These are phyloP conservation scores for Ernsta delagoae DNA, from an alignment of 2,888 invertebrate genomes.

Conservation along the genomic window DNA sequence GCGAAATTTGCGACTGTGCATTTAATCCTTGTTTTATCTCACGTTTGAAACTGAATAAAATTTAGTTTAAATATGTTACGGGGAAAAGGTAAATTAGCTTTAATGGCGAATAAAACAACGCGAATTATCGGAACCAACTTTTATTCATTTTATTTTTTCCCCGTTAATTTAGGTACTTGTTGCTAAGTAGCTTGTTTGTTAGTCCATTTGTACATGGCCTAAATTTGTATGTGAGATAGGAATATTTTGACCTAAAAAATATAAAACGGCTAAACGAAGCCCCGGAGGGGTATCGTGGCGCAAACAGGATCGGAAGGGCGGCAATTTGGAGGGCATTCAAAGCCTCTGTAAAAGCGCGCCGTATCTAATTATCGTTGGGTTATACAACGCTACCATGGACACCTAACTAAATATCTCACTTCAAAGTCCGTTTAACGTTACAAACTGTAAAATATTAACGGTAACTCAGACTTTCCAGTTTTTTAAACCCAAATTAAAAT, in stretches of 20 bases:
- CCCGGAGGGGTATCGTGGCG: slow-evolving; percentile 62
- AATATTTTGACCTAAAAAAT: slow-evolving; percentile 42
- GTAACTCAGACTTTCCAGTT: too few relatives aligned
- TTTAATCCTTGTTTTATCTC: slow-evolving; percentile 5
- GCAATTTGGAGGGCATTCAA: slow-evolving; percentile 82
- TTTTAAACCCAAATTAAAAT: too few relatives aligned
- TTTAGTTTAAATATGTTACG: background rate
- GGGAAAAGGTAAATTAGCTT: background rate
- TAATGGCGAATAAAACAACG: background rate
- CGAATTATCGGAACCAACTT: background rate
- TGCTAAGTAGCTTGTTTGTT: background rate
- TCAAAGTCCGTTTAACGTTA: slow-evolving; percentile 38
- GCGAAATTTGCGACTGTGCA: slow-evolving; percentile 11
- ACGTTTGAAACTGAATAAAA: background rate
- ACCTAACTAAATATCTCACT: slow-evolving; percentile 55
- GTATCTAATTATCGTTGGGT: slow-evolving; percentile 81
- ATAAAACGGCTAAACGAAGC: slow-evolving; percentile 60
- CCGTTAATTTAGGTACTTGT: background rate
- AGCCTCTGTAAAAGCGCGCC: slow-evolving; percentile 81
- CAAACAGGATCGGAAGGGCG: slow-evolving; percentile 80
- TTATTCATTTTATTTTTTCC: background rate
- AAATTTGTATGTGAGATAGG: background rate
- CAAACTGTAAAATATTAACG: background rate
- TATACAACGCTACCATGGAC: slow-evolving; percentile 61
- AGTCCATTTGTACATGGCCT: background rate